These are phyloP conservation scores for Cottus gobio DNA, from an alignment of 2,113 vertebrate species.

Conservation along the genomic window DNA sequence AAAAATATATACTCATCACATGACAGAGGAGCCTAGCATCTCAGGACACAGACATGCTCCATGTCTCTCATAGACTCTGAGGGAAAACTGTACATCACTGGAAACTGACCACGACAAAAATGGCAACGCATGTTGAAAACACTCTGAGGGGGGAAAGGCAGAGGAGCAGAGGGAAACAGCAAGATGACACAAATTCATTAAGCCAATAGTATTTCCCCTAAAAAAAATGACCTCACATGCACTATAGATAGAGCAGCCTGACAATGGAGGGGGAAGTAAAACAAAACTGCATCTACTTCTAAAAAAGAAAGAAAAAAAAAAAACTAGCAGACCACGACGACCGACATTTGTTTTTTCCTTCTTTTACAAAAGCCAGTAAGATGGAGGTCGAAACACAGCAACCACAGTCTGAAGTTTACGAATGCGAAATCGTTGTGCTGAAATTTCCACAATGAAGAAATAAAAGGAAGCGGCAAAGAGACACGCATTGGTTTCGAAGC, in stretches of 20 bases:
- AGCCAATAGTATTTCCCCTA: constrained; percentile 68
- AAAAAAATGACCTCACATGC: constrained; percentile 73
- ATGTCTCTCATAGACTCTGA: constrained; percentile 77
- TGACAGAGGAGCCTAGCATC: constrained; percentile 78
- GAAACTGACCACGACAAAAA: constrained; percentile 79
- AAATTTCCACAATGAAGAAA: constrained; percentile 62
- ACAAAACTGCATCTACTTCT: constrained; percentile 51
- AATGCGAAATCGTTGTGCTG: constrained; percentile 67
- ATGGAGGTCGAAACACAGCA: constrained; percentile 45
- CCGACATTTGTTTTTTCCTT: constrained; percentile 38
- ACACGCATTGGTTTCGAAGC: constrained; percentile 61
- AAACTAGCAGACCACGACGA: constrained; percentile 59
- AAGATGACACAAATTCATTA: constrained; percentile 57
- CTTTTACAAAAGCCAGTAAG: constrained; percentile 52
- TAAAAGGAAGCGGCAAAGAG: constrained; percentile 54
- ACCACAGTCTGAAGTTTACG: constrained; percentile 46
- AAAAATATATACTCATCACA: constrained; percentile 82
- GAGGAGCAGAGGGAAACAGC: constrained; percentile 52
- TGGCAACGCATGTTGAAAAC: constrained; percentile 70
- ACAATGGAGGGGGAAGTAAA: constrained; percentile 45
- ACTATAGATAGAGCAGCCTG: constrained; percentile 74
- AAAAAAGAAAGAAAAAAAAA: constrained; percentile 18
- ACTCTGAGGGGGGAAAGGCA: constrained; percentile 34
- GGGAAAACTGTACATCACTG: constrained; percentile 79
- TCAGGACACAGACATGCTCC: constrained; percentile 75